Percentiles rank a stretch among this genome's conserved stretches.
phyloP scores from a whole-genome alignment of 2,888 invertebrate species.

The Ferrisia virgata region DNA sequence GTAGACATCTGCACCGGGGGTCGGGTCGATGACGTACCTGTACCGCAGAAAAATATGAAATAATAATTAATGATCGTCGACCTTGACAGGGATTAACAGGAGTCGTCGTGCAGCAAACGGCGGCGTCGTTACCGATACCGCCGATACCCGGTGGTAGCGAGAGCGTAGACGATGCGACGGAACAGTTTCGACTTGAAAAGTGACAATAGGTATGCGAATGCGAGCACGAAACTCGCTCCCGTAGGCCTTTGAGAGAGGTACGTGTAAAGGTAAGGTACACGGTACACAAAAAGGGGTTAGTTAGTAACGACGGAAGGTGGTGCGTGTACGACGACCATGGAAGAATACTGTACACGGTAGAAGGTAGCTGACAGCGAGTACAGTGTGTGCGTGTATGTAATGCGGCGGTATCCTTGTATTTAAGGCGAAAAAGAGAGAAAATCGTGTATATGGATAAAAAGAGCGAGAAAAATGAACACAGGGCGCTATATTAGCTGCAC shows the following conservation, averaged over 20 bases:
- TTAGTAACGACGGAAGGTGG: neutral
- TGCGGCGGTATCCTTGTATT: too few species aligned
- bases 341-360: neutral
- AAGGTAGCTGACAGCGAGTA: too few species aligned
- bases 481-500: slow-evolving; percentile 51
- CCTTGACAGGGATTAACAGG: neutral
- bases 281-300: neutral
- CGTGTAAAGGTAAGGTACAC: too few species aligned
- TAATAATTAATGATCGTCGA: neutral
- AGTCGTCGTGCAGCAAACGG: too few species aligned
- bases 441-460: slow-evolving; percentile 42
- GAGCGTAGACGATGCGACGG: neutral
- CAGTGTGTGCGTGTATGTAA: neutral
- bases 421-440: slow-evolving; percentile 52
- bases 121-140: too few species aligned
- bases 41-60: neutral
- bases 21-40: neutral
- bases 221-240: neutral
- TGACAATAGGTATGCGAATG: slow-evolving; percentile 24
- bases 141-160: too few species aligned
- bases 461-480: slow-evolving; percentile 48
- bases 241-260: too few species aligned
- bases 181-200: neutral
- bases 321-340: neutral
- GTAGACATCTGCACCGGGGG: neutral